A percentile compares a stretch with the other conserved stretches of the same genome.
Conservation (phyloP, 64 coral and sea anemone genomes). For the Platygyra sinensis region DNA sequence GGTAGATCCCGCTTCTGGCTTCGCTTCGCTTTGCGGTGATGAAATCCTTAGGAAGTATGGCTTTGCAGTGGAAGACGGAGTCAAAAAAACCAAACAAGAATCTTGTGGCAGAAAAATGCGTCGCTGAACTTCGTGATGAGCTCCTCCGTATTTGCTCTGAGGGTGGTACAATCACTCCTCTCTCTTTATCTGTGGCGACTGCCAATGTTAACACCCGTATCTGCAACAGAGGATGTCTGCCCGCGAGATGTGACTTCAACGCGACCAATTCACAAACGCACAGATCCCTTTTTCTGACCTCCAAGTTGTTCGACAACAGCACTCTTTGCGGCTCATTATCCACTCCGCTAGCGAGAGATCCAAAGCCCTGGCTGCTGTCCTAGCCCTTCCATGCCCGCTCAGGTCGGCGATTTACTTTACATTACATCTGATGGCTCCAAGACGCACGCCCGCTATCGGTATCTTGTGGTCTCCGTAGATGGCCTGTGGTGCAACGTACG, state of each 20-base stretch:
- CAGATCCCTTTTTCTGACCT: too few species aligned
- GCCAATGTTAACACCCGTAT: slow-evolving; percentile 1
- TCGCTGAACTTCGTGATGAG: slow-evolving; percentile 29
- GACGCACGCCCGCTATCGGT: slow-evolving; percentile 49
- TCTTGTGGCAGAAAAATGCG: too few species aligned
- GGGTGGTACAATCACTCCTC: neutral
- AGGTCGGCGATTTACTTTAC: slow-evolving; percentile 67
- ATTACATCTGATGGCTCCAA: slow-evolving; percentile 63
- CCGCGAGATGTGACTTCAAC: too few species aligned
- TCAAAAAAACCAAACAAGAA: slow-evolving; percentile 55
- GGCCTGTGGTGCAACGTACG: too few species aligned
- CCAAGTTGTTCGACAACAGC: too few species aligned
- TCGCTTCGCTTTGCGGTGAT: neutral
- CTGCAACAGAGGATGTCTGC: too few species aligned
- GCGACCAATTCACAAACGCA: too few species aligned
- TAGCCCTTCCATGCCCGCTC: neutral
- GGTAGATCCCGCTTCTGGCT: slow-evolving; percentile 38
- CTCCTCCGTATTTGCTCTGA: slow-evolving; percentile 20
- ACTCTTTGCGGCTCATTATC: slow-evolving; percentile 36
- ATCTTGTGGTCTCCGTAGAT: too few species aligned
- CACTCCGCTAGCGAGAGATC: slow-evolving; percentile 56
- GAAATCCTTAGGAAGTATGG: neutral
- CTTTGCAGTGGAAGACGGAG: slow-evolving; percentile 5
- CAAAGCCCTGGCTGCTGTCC: slow-evolving; percentile 31
- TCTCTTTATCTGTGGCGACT: neutral